Percentiles rank a stretch among this genome's conserved stretches.
These are phyloP conservation scores for Tachysurus fulvidraco DNA, from an alignment of 2,113 vertebrate species.

Conservation along the genomic window DNA sequence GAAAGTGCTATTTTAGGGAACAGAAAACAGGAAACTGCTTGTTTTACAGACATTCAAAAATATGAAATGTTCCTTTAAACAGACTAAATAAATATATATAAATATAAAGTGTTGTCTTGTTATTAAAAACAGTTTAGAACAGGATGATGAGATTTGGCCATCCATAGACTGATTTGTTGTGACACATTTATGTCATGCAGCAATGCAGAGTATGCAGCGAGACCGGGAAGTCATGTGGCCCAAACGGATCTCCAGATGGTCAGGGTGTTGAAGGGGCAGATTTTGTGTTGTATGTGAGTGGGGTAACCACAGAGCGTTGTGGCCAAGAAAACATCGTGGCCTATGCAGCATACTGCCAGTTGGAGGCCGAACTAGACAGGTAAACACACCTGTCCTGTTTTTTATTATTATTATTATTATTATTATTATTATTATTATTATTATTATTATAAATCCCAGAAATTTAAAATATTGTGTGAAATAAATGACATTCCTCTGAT, in stretches of 20 bases:
- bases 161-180: not conserved
- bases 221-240: conserved; percentile 78
- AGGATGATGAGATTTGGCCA: not conserved
- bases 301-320: conserved; percentile 89
- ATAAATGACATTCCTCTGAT: not conserved
- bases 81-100: not conserved
- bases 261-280: conserved; percentile 86
- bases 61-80: not conserved
- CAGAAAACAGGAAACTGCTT: not conserved
- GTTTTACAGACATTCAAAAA: not conserved
- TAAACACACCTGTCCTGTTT: conserved; percentile 48
- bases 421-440: not conserved
- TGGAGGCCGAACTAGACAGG: conserved; percentile 95
- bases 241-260: conserved; percentile 77
- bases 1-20: no score
- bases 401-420: not conserved
- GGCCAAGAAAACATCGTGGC: conserved; percentile 96
- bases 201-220: conserved; percentile 88
- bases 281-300: conserved; percentile 93
- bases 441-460: not conserved
- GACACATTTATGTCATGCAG: conserved; percentile 62
- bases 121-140: not conserved
- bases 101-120: no score
- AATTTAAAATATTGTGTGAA: not conserved
- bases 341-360: conserved; percentile 95